Evolutionary conservation across 2,888 invertebrate genomes (phyloP), one percentile per base, ranked within the genome.

Genomic region (Rhingia rostrata): DNA sequence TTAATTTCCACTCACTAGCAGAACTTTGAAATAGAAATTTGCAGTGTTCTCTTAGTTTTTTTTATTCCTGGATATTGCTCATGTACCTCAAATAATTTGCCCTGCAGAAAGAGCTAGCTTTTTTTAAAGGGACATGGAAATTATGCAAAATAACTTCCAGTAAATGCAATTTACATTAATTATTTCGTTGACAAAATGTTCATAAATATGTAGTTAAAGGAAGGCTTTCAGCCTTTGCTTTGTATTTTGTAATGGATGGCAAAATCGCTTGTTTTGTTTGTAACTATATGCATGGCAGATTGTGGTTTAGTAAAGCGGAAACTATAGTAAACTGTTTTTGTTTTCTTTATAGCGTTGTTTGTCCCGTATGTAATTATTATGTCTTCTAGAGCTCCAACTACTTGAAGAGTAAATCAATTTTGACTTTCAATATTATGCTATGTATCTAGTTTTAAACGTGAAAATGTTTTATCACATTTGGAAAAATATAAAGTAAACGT

Each of bases 1-100:
- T 84, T 84, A 84, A 80, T 84, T 84, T 84, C 74, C 84, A 80
- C 80, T 84, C 84, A 80, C 74, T 80, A 80, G 74, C 80, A 80
- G 75, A 84, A 84, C 80, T 84, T 84, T 84, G 80, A 75, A 75
- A 84, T 74, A 75, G 80, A 74, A 82, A 75, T 70, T 84, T 80
- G 37, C 69, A 74, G 63, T 67, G 80, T 66, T 58, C 64, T 74
- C 60, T 60, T 22, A 2, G 22, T 22, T 22, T 69, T 77, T 82
- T 74, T 64, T 51, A 58, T 47, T 14, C 30, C 12, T 56, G 37
- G 51, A 45, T 41, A 53, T 81, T 81, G 73, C 70, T 77, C 67
- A 64, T 79, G 47, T 64, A 79, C 73, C 58, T 64, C 58, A 53
- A 79, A 73, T 58, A 79, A 84, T 78, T 70, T 80, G 69, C 37